Percentiles rank a stretch among this genome's conserved stretches.
Evolutionary conservation across 2,888 invertebrate genomes (phyloP).

Genomic region (Pemphredon lugubris): DNA sequence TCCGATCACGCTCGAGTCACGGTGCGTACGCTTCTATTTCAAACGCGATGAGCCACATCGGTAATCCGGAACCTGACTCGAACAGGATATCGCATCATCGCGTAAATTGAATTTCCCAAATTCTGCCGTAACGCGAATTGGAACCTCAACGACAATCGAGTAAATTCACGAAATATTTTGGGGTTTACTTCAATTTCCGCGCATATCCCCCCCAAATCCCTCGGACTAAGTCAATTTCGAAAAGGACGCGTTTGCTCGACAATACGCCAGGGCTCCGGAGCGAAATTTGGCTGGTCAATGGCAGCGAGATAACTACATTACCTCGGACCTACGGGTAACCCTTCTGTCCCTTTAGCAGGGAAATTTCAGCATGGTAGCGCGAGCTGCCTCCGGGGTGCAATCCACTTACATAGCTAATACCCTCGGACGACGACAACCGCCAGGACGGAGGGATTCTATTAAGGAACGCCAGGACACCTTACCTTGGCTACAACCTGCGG

Average conservation of each 20-base stretch:
- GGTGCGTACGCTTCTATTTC: too few species aligned
- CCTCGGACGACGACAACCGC: constrained; percentile 28
- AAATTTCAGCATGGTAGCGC: constrained; percentile 51
- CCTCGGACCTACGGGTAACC: constrained; percentile 34
- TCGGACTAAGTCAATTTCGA: too few species aligned
- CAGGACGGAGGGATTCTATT: constrained; percentile 59
- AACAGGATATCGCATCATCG: too few species aligned
- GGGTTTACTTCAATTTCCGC: too few species aligned
- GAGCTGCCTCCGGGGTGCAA: constrained; percentile 51
- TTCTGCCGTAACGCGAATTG: too few species aligned
- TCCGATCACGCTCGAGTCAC: too few species aligned
- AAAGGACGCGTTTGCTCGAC: constrained; percentile 31
- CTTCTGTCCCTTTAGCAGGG: background rate
- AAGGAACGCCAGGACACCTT: constrained; percentile 42
- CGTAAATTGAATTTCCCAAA: too few species aligned
- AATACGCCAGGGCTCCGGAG: constrained; percentile 31
- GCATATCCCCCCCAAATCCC: too few species aligned
- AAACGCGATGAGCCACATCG: too few species aligned
- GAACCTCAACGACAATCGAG: too few species aligned
- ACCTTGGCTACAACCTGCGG: constrained; percentile 15
- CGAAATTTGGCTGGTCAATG: constrained; percentile 44
- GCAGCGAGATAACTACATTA: constrained; percentile 50
- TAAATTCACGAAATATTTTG: too few species aligned
- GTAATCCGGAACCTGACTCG: too few species aligned
- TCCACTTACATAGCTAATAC: constrained; percentile 60